phyloP scores from a whole-genome alignment of 2,888 invertebrate genomes.

The Carabus problematicus region DNA sequence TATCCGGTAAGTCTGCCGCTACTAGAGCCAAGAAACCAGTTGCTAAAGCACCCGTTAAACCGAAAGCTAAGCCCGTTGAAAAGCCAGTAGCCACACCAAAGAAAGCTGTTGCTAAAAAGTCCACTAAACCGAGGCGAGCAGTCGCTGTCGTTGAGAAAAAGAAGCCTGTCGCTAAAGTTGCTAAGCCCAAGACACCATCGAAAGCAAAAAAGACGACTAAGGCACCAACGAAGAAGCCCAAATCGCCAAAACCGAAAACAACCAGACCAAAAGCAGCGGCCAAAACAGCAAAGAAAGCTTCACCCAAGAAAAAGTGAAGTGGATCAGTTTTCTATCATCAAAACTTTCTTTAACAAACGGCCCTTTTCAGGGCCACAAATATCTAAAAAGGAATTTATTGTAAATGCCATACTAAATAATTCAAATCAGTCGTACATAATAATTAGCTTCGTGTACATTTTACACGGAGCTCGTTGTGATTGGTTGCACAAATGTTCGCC shows the following conservation, averaged over 20 bases:
- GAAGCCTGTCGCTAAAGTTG: slow-evolving; percentile 48
- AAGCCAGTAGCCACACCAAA: slow-evolving; percentile 50
- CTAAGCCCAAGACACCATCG: slow-evolving; percentile 50
- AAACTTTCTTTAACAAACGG: slow-evolving; percentile 45
- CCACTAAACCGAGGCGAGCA: slow-evolving; percentile 48
- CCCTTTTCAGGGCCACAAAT: slow-evolving; percentile 55
- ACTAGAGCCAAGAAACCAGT: slow-evolving; percentile 46
- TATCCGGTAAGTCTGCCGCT: slow-evolving; percentile 39
- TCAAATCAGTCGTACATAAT: background rate
- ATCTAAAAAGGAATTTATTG: slow-evolving; percentile 1
- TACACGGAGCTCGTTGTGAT: background rate
- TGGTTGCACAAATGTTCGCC: background rate
- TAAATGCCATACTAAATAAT: background rate
- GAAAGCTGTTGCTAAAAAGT: slow-evolving; percentile 45
- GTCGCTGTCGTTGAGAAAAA: slow-evolving; percentile 42
- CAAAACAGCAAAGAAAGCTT: slow-evolving; percentile 27
- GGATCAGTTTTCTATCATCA: background rate
- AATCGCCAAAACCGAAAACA: slow-evolving; percentile 56
- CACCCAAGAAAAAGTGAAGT: slow-evolving; percentile 36
- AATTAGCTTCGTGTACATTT: background rate
- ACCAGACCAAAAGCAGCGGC: slow-evolving; percentile 47
- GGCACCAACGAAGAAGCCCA: slow-evolving; percentile 54
- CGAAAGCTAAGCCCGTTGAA: slow-evolving; percentile 40
- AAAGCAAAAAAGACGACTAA: slow-evolving; percentile 56
- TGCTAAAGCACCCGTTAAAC: slow-evolving; percentile 8